Evolutionary conservation across 1,140 invertebrate genomes (phyloP).

Genomic region (Telenomus remus): DNA sequence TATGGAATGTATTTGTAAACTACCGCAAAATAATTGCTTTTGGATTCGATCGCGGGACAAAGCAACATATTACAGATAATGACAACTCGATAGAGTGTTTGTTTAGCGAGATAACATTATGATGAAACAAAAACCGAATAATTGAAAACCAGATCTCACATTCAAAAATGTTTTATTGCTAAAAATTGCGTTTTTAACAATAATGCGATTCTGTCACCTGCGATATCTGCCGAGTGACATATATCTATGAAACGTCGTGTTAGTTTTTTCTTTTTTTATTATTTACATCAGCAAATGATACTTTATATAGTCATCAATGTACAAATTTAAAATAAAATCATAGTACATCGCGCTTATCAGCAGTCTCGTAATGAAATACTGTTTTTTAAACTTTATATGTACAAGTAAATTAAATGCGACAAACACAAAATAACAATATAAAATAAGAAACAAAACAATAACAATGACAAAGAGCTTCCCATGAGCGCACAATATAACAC

Average conservation of each 20-base stretch:
- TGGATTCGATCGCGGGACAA: too few species aligned
- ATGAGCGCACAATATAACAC: constrained; percentile 24
- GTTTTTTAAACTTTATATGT: constrained; percentile 17
- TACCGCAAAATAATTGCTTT: too few species aligned
- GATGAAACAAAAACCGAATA: background rate
- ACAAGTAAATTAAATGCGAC: constrained; percentile 1
- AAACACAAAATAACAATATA: too few species aligned
- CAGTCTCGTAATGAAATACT: constrained; percentile 29
- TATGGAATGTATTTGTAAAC: too few species aligned
- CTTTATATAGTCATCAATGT: background rate
- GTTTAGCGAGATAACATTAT: too few species aligned
- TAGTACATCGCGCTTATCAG: background rate
- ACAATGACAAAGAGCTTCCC: constrained; percentile 10
- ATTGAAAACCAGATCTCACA: constrained; percentile 7
- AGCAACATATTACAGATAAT: too few species aligned
- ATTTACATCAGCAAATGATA: constrained; percentile 37
- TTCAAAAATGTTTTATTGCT: constrained; percentile 58
- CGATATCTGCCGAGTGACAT: constrained; percentile 27
- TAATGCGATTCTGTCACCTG: constrained; percentile 35
- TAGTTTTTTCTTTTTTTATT: constrained; percentile 9
- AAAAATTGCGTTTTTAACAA: constrained; percentile 50
- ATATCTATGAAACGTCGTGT: constrained; percentile 31
- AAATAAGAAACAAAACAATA: background rate
- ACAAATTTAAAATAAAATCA: too few species aligned
- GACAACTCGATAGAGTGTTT: too few species aligned